Conservation (phyloP, 2,797 vertebrate genomes). For the Balearica regulorum region DNA sequence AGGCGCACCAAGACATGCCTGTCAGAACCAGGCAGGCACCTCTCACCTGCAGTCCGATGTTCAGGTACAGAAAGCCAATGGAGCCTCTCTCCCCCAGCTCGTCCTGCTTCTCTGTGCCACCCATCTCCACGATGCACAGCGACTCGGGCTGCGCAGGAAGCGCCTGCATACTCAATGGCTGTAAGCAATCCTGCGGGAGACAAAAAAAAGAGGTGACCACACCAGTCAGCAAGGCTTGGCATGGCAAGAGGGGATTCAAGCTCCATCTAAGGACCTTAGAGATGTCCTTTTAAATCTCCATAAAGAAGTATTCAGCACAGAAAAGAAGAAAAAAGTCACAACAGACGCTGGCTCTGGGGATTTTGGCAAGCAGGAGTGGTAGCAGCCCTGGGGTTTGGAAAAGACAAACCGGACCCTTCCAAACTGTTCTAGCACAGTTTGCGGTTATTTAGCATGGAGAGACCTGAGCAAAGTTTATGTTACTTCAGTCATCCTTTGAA, state of each 20-base stretch:
- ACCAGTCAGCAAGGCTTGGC: neutral
- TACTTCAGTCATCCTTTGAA: neutral
- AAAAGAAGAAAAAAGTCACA: neutral
- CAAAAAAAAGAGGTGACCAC: neutral
- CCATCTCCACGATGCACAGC: constrained; percentile 98
- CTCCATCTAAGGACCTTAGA: neutral
- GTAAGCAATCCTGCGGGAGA: constrained; percentile 88
- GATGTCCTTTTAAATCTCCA: neutral
- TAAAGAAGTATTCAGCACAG: neutral
- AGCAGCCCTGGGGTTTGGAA: neutral
- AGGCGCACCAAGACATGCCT: neutral
- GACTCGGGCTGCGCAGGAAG: constrained; percentile 96
- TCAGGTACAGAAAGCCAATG: constrained; percentile 96
- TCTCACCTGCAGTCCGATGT: constrained; percentile 97
- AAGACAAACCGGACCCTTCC: neutral
- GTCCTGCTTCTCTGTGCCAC: constrained; percentile 95
- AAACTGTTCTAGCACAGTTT: neutral
- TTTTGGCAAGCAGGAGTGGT: neutral
- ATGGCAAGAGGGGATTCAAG: neutral
- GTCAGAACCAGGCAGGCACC: neutral
- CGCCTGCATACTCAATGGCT: constrained; percentile 97
- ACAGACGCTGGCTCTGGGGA: neutral
- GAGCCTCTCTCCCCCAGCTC: constrained; percentile 95
- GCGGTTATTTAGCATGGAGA: neutral
- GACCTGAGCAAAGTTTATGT: neutral